Base-by-base conservation (phyloP, 2,888 invertebrate species). In the Oasisia sp. region DNA sequence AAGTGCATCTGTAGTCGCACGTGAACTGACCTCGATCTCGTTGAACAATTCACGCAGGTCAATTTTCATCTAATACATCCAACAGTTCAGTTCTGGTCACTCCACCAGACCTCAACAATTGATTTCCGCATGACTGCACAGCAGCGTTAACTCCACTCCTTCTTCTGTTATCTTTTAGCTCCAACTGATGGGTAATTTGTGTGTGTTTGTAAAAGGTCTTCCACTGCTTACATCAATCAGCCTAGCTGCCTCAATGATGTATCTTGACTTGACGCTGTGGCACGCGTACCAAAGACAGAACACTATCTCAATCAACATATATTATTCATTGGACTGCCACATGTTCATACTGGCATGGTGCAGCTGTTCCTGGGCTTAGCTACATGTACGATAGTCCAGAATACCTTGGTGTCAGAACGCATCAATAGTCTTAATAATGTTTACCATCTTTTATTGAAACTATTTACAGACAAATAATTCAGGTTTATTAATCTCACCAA, bases 291-390 rank as follows among this genome's bases (percentile, higher is more conserved):
- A 74, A 74, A 74, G 74, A 74, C 74, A 74, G 74, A 74, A 74
- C 74, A 74, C 74, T 74, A 74, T 74, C 74, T 74, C 74, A 74
- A 74, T 74, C 74, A 74, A 74, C 74, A 74, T 74, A 27, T 74
- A 74, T 74, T 74, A 74, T 74, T 74, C 74, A 74, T 74, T 74
- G 74, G 74, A 27, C 27, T 27, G 74, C 74, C 74, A 74, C 74
- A 74, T 74, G 74, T n/a, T 74, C 74, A 74, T 19, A 27, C 74
- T 74, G 2, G 27, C n/a, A 74, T 27, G 14, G 50, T 19, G 5
- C 74, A 74, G 74, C 58, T 74, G 74, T 74, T 74, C 74, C 27
- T 74, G 3, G 14, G 74, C 74, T 74, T 38, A 38, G 38, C 38
- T 38, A 38, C 38, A 74, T 7, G 27, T 7, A 74, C 27, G 7